These are phyloP conservation scores for Pseudoips prasinana DNA, from an alignment of 2,888 invertebrate species.

Conservation along the genomic window DNA sequence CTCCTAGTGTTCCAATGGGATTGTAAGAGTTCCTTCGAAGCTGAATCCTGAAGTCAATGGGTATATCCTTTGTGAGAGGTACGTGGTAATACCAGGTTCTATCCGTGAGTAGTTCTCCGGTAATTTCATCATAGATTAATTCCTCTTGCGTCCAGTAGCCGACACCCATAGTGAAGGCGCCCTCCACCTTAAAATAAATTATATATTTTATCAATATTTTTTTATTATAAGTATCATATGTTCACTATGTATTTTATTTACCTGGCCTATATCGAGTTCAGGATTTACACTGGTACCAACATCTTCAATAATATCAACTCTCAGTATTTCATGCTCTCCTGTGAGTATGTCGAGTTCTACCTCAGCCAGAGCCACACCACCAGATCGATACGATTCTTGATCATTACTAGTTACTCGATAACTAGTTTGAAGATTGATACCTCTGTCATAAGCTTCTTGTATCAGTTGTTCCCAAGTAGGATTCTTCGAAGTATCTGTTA, in stretches of 20 bases:
- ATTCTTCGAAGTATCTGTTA: slow-evolving; percentile 50
- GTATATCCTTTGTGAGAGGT: slow-evolving; percentile 87
- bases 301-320: slow-evolving; percentile 85
- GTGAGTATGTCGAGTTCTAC: slow-evolving; percentile 87
- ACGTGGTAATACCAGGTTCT: slow-evolving; percentile 90
- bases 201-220: background rate
- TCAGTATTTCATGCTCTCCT: slow-evolving; percentile 81
- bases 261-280: slow-evolving; percentile 84
- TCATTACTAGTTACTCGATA: slow-evolving; percentile 32
- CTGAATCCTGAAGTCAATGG: slow-evolving; percentile 86
- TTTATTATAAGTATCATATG: too few relatives aligned
- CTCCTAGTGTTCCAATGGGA: slow-evolving; percentile 76
- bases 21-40: slow-evolving; percentile 84
- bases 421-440: slow-evolving; percentile 41
- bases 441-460: slow-evolving; percentile 49
- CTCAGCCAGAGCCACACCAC: slow-evolving; percentile 82
- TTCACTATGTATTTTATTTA: slow-evolving; percentile 29
- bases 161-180: slow-evolving; percentile 86
- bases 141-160: slow-evolving; percentile 89
- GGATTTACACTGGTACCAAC: slow-evolving; percentile 84
- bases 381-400: slow-evolving; percentile 49
- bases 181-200: slow-evolving; percentile 75
- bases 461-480: slow-evolving; percentile 75
- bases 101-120: slow-evolving; percentile 85
- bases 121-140: slow-evolving; percentile 80